Base-by-base conservation (phyloP, 1,140 invertebrate species). In the Cotesia chilonis region DNA sequence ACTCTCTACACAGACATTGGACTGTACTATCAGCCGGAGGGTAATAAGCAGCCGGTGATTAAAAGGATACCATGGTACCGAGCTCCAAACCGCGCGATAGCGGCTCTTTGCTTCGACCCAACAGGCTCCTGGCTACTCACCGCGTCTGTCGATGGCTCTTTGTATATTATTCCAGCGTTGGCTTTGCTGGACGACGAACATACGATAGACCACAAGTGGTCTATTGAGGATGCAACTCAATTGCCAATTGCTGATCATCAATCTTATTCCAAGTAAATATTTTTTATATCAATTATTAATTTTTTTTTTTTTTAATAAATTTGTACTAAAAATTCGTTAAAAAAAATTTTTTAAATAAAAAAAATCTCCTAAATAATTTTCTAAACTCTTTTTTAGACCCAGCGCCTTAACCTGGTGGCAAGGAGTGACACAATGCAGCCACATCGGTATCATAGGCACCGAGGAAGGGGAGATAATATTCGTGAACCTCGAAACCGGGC, bases 341-440 rank as follows among this genome's bases (percentile, higher is more conserved):
- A 28, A 28, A 28, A 52, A 52, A 52, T 52, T 51, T 51, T 51
- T 51, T 51, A 51, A 51, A 51, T 1, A 51, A 51, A 51, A 7
- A 51, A 51, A 51, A 7, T 51, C 6, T 51, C 17, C 47, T 67
- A 4, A 7, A 65, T 69, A 35, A 41, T 63, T 9, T 63, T 64
- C n/a, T 63, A 60, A 28, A 28, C 28, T 1, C 52, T 17, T 73
- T 80, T 80, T 73, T 51, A 87, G 85, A 60, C 88, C 90, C 28
- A 88, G 87, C 54, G 83, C 86, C 66, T 77, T 92, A 54, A 87
- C 89, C 1, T 94, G 93, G 93, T 94, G 93, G 93, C 90, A 92
- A 80, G 92, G 92, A 35, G 81, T 90, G 36, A 85, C 88, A 61
- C 83, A 85, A 73, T 88, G 88, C 68, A 87, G 88, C 77, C 89